Evolutionary conservation across 2,113 vertebrate genomes (phyloP).

Genomic region (Pachypanchax playfairii): DNA sequence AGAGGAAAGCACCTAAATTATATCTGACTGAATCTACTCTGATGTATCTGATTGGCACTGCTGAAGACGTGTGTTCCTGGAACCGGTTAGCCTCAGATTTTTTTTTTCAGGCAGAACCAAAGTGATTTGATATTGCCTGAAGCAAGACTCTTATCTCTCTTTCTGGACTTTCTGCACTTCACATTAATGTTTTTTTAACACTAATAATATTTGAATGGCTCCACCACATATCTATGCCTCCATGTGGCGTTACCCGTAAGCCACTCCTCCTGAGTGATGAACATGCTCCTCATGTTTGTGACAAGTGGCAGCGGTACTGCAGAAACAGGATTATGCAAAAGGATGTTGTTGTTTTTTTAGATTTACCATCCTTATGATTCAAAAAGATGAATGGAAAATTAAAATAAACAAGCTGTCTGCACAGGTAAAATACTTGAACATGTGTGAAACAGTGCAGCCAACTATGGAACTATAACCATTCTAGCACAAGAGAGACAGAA

Average conservation of each 20-base stretch:
- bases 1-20: slow-evolving; percentile 9
- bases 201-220: slow-evolving; percentile 51
- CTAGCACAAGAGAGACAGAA: slow-evolving; percentile 4
- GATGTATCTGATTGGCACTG: background rate
- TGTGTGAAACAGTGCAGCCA: background rate
- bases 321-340: slow-evolving; percentile 52
- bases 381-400: slow-evolving; percentile 7
- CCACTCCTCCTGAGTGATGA: slow-evolving; percentile 31
- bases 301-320: slow-evolving; percentile 42
- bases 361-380: slow-evolving; percentile 45
- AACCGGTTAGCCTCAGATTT: slow-evolving; percentile 3
- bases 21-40: background rate
- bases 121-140: slow-evolving; percentile 33
- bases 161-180: slow-evolving; percentile 24
- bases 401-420: background rate
- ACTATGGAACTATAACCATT: slow-evolving; percentile 15
- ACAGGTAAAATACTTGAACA: background rate
- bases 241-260: slow-evolving; percentile 39
- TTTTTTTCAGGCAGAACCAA: slow-evolving; percentile 7
- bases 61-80: background rate
- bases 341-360: slow-evolving; percentile 38
- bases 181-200: slow-evolving; percentile 40
- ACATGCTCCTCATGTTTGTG: slow-evolving; percentile 50
- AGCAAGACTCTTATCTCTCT: slow-evolving; percentile 12
- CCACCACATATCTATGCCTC: slow-evolving; percentile 61